Evolutionary conservation across 2,113 vertebrate species (phyloP).

Genomic region (Redunca redunca): DNA sequence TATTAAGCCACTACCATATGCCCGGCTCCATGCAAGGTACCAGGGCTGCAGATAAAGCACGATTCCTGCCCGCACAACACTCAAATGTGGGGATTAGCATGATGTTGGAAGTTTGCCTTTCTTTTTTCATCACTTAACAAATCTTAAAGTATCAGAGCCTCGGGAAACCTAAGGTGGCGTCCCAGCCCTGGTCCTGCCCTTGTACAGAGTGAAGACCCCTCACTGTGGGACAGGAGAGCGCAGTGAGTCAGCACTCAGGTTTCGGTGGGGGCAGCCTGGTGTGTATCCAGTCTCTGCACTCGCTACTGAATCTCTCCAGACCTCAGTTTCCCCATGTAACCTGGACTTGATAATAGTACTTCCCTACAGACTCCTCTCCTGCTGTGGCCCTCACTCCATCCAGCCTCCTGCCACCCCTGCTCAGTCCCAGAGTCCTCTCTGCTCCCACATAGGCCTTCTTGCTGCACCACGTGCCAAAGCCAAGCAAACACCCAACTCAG

Average conservation of each 20-base stretch:
- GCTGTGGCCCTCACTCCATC: not conserved
- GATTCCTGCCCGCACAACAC: not conserved
- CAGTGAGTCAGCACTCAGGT: not conserved
- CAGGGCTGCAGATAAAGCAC: not conserved
- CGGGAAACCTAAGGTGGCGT: not conserved
- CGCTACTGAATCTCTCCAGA: not conserved
- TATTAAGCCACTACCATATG: not conserved
- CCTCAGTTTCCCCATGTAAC: not conserved
- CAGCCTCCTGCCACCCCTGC: not conserved
- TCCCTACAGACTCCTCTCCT: not conserved
- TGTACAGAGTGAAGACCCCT: not conserved
- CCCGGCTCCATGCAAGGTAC: not conserved
- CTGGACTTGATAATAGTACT: not conserved
- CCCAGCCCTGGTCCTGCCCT: not conserved
- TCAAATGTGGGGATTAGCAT: not conserved
- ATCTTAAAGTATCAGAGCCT: not conserved
- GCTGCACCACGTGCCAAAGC: not conserved
- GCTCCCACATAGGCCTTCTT: not conserved
- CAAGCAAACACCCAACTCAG: not conserved
- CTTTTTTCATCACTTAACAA: not conserved
- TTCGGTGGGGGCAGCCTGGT: not conserved
- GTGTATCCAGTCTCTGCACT: not conserved
- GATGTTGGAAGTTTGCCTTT: not conserved
- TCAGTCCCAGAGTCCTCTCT: not conserved
- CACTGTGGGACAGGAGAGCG: rapidly evolving